Base-by-base conservation (phyloP, 2,888 invertebrate species). In the Dolomedes plantarius region DNA sequence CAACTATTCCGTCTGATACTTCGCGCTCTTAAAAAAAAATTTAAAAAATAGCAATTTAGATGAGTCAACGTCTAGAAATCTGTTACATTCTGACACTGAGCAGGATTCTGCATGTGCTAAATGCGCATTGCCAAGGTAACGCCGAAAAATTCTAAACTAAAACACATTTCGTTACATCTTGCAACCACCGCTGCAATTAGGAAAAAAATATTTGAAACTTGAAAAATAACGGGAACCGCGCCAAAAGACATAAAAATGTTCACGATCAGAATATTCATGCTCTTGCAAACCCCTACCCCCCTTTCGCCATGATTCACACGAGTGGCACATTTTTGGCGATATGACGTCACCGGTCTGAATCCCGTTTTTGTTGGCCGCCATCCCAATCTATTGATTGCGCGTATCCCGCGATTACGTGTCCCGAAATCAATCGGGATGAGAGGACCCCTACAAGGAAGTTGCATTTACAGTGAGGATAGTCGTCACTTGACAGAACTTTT, bases 171-270 rank as follows among this genome's bases (percentile, higher is more conserved):
- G 23, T 5, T 19, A 56, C 3, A 56, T 56, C 56, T 56, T 56
- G 56, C 56, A 56, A 11, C 56, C 56, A 56, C 56, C 23, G 23
- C 23, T 1, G 56, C 19, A 56, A 56, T 56, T 56, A n/a, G 5
- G 9, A 9, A 36, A 36, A 23, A 56, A 56, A 56, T 5, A 16
- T 23, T 2, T 56, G 6, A 19, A 23, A n/a, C n/a, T n/a, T 5
- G 23, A 56, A 56, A 23, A 16, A 56, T 56, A 5, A 3, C 23
- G 56, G 56, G 56, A 56, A 23, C 6, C 3, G 3, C 23, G 56
- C 56, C 56, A 56, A 56, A 56, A 56, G 23, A 23, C 56, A 56
- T 56, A 56, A 56, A 56, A 23, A 3, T 56, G 56, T 56, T 19
- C 56, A 2, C 56, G 56, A 56, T 23, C 56, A 23, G 23, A 56